These are phyloP conservation scores for Epizoanthus rinbou DNA, from an alignment of 92 coral and sea anemone genomes.

Conservation along the genomic window DNA sequence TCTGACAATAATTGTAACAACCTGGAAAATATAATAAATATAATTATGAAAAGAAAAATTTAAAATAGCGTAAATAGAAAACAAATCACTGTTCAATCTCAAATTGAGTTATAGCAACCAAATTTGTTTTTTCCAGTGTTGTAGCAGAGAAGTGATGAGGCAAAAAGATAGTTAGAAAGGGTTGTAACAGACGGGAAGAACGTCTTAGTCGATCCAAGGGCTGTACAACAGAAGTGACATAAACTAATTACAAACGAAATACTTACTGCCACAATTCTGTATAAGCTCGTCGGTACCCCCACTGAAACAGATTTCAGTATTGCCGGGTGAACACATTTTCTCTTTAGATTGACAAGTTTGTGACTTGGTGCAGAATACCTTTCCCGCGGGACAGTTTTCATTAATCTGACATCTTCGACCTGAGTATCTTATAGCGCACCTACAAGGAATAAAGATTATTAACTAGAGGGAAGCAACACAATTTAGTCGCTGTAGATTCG, in stretches of 20 bases:
- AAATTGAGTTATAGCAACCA: no score
- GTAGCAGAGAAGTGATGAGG: background rate
- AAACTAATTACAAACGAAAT: background rate
- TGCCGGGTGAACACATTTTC: background rate
- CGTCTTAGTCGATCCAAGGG: no score
- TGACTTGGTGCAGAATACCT: slow-evolving; percentile 6
- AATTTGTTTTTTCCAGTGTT: background rate
- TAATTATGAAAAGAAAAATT: background rate
- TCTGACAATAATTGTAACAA: slow-evolving; percentile 9
- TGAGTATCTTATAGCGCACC: background rate
- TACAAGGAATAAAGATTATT: background rate
- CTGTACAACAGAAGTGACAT: background rate
- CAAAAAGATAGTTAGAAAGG: background rate
- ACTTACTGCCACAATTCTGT: slow-evolving; percentile 35
- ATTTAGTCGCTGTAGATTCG: no score
- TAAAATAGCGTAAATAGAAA: no score
- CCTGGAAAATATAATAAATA: background rate
- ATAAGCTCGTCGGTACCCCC: slow-evolving; percentile 22
- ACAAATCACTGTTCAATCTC: no score
- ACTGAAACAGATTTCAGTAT: slow-evolving; percentile 11
- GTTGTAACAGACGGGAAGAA: no score
- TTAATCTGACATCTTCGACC: slow-evolving; percentile 7
- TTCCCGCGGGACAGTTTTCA: background rate
- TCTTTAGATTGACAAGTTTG: background rate
- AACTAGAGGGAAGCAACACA: no score